A percentile compares a stretch with the other conserved stretches of the same genome.
These are phyloP conservation scores for Pelagia noctiluca DNA, from an alignment of 30 jellyfish, hydroid and myxozoan species.

Conservation along the genomic window DNA sequence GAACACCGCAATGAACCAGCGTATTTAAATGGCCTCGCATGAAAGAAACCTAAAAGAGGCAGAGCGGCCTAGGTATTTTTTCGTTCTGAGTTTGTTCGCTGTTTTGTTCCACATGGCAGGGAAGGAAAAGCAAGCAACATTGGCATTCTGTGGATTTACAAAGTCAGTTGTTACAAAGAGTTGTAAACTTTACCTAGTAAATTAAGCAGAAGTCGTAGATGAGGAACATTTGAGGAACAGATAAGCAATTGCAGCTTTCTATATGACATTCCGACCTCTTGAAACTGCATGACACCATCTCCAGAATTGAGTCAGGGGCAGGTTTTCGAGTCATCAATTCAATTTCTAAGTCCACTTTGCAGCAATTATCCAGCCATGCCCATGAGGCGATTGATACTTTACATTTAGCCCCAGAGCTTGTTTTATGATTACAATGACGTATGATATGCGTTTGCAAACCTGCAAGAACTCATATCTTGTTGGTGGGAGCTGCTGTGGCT, in stretches of 20 bases:
- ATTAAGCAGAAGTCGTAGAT: neutral
- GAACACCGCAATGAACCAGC: neutral
- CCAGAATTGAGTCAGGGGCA: constrained; percentile 1
- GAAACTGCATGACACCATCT: neutral
- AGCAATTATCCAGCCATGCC: neutral
- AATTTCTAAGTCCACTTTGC: neutral
- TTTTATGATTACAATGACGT: neutral
- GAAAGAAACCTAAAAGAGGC: neutral
- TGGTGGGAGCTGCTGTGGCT: constrained; percentile 65
- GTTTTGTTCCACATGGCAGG: neutral
- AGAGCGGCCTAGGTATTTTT: neutral
- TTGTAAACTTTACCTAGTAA: neutral
- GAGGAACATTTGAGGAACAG: neutral
- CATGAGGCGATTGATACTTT: neutral
- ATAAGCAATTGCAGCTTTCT: neutral
- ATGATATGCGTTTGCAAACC: neutral
- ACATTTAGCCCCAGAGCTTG: neutral
- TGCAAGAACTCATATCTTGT: constrained; percentile 34
- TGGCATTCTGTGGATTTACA: constrained; percentile 1
- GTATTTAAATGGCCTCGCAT: neutral
- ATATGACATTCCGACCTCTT: neutral
- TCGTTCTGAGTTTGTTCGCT: neutral
- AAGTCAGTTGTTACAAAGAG: neutral
- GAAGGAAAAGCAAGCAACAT: neutral
- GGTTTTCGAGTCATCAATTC: neutral